These are phyloP conservation scores for Arnoldichthys spilopterus DNA, from an alignment of 2,797 vertebrate genomes.

Conservation along the genomic window DNA sequence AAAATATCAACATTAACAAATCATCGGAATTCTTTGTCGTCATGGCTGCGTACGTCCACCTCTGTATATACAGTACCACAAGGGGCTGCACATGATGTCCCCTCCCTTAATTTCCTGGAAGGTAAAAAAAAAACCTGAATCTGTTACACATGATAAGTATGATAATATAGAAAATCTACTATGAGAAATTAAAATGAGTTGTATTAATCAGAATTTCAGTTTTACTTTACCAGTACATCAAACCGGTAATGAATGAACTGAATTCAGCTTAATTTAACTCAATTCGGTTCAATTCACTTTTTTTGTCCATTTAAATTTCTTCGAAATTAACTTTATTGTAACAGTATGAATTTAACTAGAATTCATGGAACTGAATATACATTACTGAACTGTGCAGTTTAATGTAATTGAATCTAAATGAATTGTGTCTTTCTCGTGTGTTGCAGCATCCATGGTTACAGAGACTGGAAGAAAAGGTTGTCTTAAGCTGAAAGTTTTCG, in stretches of 20 bases:
- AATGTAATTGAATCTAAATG: too few species aligned
- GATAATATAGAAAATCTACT: conserved; percentile 34
- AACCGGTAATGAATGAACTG: too few species aligned
- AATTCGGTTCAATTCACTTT: too few species aligned
- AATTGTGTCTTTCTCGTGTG: conserved; percentile 32
- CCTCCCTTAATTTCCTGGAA: not conserved
- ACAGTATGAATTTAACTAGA: too few species aligned
- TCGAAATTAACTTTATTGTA: too few species aligned
- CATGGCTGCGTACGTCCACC: conserved; percentile 38
- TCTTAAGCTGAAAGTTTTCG: conserved; percentile 98
- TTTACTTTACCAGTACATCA: too few species aligned
- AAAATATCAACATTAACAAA: conserved; percentile 44
- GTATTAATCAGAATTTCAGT: too few species aligned
- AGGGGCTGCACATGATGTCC: conserved; percentile 18
- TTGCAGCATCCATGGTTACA: conserved; percentile 92
- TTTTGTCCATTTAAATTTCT: too few species aligned
- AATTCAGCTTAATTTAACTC: too few species aligned
- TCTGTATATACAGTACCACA: conserved; percentile 43
- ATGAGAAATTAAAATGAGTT: too few species aligned
- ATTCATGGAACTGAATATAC: too few species aligned
- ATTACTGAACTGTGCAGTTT: too few species aligned
- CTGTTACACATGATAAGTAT: conserved; percentile 24
- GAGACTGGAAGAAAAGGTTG: conserved; percentile 95
- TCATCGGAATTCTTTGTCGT: conserved; percentile 38
- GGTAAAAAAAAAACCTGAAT: not conserved